Conservation (phyloP, 2,888 invertebrate genomes). For the Dryobota labecula region DNA sequence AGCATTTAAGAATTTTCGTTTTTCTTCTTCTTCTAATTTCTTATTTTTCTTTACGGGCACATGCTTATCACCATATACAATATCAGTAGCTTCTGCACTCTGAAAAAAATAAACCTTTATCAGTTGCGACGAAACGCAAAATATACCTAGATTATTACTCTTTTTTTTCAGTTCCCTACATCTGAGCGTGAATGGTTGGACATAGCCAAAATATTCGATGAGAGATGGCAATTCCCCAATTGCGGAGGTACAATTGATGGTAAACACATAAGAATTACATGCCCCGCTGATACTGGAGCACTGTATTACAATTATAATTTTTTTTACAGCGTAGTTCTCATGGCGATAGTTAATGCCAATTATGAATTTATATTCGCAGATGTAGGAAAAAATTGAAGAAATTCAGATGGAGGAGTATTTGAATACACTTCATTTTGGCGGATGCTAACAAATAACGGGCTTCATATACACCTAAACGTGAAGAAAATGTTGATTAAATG, state of each 20-base stretch:
- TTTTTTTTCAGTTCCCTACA: neutral
- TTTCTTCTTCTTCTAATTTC: conserved; percentile 23
- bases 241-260: conserved; percentile 45
- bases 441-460: conserved; percentile 30
- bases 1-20: conserved; percentile 24
- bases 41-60: conserved; percentile 24
- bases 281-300: neutral
- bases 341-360: conserved; percentile 1
- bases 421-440: conserved; percentile 5
- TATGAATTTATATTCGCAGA: conserved; percentile 32
- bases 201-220: conserved; percentile 19
- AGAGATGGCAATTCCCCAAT: conserved; percentile 50
- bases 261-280: neutral
- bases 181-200: conserved; percentile 23
- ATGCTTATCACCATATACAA: conserved; percentile 19
- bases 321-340: neutral
- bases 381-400: conserved; percentile 25
- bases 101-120: conserved; percentile 21
- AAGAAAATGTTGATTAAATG: conserved; percentile 24
- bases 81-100: conserved; percentile 24
- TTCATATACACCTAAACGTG: conserved; percentile 32
- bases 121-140: conserved; percentile 17
- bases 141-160: conserved; percentile 4
- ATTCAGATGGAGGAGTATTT: neutral
- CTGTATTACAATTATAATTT: neutral